phyloP scores from a whole-genome alignment of 2,797 vertebrate genomes.

The Passerculus sandwichensis region DNA sequence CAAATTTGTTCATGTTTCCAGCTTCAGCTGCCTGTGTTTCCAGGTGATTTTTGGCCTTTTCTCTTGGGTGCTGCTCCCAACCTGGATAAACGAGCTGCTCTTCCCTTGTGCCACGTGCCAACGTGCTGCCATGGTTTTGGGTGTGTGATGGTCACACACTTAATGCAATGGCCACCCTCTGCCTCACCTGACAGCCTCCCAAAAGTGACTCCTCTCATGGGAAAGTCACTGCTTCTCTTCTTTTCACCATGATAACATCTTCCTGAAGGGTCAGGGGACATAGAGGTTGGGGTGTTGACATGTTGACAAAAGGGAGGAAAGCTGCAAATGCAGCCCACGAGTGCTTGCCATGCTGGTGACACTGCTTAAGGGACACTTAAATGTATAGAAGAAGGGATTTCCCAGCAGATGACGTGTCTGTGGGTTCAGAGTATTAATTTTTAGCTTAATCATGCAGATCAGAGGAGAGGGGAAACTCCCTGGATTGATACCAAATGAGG shows the following conservation, averaged over 20 bases:
- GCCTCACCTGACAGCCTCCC: background rate
- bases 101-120: rapidly evolving
- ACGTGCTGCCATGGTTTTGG: background rate
- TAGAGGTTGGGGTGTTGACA: rapidly evolving
- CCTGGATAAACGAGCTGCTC: background rate
- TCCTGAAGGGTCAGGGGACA: background rate
- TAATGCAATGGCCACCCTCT: background rate
- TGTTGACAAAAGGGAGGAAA: background rate
- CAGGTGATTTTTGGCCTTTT: background rate
- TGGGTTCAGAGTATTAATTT: background rate
- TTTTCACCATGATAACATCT: background rate
- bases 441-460: background rate
- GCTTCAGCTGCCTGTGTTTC: constrained; percentile 6
- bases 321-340: background rate
- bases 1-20: constrained; percentile 49
- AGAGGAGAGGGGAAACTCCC: background rate
- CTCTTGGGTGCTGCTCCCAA: background rate
- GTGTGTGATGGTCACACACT: background rate
- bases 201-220: background rate
- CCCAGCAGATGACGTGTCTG: background rate
- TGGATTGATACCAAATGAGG: background rate
- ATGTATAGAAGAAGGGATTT: background rate
- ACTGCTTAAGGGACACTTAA: background rate
- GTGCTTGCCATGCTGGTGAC: background rate
- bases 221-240: background rate